Evolutionary conservation across 2,797 vertebrate genomes (phyloP).

Genomic region (Poeciliopsis paucimaculata): DNA sequence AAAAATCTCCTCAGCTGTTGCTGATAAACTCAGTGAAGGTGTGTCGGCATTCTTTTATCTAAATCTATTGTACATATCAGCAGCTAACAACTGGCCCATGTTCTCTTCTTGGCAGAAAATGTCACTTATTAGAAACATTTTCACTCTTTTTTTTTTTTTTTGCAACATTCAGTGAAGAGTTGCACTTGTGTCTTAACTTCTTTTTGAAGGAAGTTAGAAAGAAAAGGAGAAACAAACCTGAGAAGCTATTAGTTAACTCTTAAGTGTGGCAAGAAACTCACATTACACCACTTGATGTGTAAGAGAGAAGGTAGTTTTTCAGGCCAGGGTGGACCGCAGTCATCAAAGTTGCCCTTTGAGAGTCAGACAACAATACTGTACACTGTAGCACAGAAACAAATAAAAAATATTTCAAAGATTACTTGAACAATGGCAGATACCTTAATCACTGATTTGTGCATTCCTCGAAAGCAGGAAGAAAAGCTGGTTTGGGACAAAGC

Average conservation of each 20-base stretch:
- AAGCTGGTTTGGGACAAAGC: neutral
- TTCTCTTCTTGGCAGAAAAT: neutral
- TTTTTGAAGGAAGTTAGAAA: constrained; percentile 22
- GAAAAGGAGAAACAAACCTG: constrained; percentile 37
- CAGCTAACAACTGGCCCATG: neutral
- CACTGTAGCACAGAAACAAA: neutral
- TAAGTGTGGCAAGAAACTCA: constrained; percentile 34
- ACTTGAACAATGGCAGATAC: neutral
- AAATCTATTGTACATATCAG: neutral
- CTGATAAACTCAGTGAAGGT: neutral
- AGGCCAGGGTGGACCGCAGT: neutral
- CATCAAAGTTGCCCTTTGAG: constrained; percentile 14
- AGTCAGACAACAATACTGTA: constrained; percentile 5
- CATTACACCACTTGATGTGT: constrained; percentile 22
- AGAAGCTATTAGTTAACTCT: constrained; percentile 33
- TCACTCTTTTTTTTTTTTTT: neutral
- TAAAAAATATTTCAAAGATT: neutral
- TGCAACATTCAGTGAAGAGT: constrained; percentile 27
- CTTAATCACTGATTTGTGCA: neutral
- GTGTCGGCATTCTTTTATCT: neutral
- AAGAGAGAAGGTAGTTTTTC: neutral
- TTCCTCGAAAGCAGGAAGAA: constrained; percentile 29
- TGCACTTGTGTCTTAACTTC: constrained; percentile 11
- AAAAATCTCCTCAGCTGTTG: neutral
- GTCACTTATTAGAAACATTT: neutral